Base-by-base conservation (phyloP, 2,797 vertebrate species). In the Tiaroga cobitis region DNA sequence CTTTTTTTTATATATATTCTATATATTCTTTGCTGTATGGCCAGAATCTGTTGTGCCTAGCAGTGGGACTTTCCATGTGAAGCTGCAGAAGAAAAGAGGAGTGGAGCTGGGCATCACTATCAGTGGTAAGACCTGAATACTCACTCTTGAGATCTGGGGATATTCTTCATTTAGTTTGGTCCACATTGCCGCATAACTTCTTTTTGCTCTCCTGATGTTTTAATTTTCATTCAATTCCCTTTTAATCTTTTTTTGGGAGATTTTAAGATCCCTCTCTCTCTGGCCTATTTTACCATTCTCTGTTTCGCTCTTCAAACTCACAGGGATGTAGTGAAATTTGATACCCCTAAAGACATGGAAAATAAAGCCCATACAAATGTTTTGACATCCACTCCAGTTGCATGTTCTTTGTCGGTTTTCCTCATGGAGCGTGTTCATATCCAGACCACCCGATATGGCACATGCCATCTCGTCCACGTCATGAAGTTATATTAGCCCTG, bases 21-120 rank as follows among this genome's bases (percentile, higher is more conserved):
- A 13, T 61, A 61, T 61, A 15, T n/a, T 77, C 63, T 73, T 9
- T 72, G 43, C 24, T 91, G 87, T 81, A 87, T 59, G 65, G 39
- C 51, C 92, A 99, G 98, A 99, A 93, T 99, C 98, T 0, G 97
- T 99, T 87, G 96, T 99, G 89, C 98, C 98, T 4, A 99, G 98
- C 91, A 99, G 98, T 2, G 98, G 98, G 11, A 99, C 98, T 3
- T 99, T 99, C 92, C 98, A 99, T 0, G 97, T 99, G 89, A 99
- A 99, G 92, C 95, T 99, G 86, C 98, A 97, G 65, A 99, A 98
- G 95, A 98, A 97, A 91, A 96, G 96, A 82, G 98, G 97, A 8
- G 97, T 99, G 88, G 98, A 99, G 89, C 95, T 99, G 88, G 98
- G 98, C 39, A 97, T 99, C 92, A 98, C 97, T 84, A 99, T 99